A percentile compares a stretch with the other conserved stretches of the same genome.
These are phyloP conservation scores for Petrocephalus schoutedeni DNA, from an alignment of 2,797 vertebrate species.

Conservation along the genomic window DNA sequence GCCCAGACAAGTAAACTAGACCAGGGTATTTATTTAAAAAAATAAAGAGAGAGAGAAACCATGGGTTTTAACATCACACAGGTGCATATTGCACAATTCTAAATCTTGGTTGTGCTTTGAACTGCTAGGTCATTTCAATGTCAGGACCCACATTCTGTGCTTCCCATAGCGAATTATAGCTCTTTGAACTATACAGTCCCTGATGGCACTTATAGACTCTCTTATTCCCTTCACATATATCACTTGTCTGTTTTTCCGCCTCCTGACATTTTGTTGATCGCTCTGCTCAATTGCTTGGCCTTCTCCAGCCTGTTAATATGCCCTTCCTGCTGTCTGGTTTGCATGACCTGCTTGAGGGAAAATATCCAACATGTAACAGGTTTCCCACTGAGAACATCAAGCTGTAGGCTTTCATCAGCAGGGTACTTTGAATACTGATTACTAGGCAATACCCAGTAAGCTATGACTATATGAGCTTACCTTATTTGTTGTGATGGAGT, in stretches of 20 bases:
- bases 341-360: constrained; percentile 10
- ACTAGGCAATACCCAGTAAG: neutral
- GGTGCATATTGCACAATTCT: neutral
- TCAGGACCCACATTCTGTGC: neutral
- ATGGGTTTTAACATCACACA: neutral
- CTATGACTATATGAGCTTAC: neutral
- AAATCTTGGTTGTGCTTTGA: neutral
- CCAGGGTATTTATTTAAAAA: neutral
- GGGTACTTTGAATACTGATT: neutral
- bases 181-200: constrained; percentile 36
- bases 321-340: neutral
- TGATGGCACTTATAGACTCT: constrained; percentile 38
- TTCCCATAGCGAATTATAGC: neutral
- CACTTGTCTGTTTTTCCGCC: constrained; percentile 30
- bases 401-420: neutral
- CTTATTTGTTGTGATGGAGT: neutral
- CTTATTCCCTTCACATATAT: constrained; percentile 27
- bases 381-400: neutral
- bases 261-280: constrained; percentile 28
- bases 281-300: neutral
- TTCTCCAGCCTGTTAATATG: neutral
- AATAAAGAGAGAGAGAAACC: neutral
- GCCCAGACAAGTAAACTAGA: neutral
- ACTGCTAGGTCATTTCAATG: neutral
- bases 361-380: neutral